These are phyloP conservation scores for Cisticola juncidis DNA, from an alignment of 2,113 vertebrate genomes.

Conservation along the genomic window DNA sequence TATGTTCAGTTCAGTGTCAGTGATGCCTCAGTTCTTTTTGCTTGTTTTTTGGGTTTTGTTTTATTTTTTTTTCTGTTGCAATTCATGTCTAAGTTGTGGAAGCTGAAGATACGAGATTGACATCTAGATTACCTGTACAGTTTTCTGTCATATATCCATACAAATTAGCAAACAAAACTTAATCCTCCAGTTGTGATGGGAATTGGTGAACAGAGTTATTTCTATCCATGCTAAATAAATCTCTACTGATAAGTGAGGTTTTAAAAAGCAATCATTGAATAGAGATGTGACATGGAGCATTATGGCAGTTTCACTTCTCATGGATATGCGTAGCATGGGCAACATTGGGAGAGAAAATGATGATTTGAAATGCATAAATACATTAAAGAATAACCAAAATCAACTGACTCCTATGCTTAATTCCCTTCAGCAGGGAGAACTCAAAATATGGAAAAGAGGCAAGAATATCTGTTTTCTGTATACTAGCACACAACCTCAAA, in stretches of 20 bases:
- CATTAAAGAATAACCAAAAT: background rate
- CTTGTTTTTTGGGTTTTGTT: background rate
- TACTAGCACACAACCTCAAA: background rate
- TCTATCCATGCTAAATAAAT: background rate
- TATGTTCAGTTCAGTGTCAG: background rate
- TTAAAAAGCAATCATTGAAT: background rate
- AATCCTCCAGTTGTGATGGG: background rate
- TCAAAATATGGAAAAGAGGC: background rate
- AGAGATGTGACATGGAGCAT: background rate
- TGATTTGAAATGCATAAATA: background rate
- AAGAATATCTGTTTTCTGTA: background rate
- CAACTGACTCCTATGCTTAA: background rate
- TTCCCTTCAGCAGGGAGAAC: background rate
- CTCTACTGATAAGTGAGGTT: background rate
- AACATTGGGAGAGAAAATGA: fast-evolving
- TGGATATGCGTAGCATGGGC: background rate
- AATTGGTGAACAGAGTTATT: background rate
- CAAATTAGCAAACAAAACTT: background rate
- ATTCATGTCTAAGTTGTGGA: background rate
- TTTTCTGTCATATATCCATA: background rate
- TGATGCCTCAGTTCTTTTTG: background rate
- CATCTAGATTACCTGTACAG: background rate
- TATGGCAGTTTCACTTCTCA: background rate
- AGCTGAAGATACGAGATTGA: background rate
- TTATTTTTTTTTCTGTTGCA: background rate